Evolutionary conservation across 1,140 invertebrate species (phyloP).

Genomic region (Sipha flava): DNA sequence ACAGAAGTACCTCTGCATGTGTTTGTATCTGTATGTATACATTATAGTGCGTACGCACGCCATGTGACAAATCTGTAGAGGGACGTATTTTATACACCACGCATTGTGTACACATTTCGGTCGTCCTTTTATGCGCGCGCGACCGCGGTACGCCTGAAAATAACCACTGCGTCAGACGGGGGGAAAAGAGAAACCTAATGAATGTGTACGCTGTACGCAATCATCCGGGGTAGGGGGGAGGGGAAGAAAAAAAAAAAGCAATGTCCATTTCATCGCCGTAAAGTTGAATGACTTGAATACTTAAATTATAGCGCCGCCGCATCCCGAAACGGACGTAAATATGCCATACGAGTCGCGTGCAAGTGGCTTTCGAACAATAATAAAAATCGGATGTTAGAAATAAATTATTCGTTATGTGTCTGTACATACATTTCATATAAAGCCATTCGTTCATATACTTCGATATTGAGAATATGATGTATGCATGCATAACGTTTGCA

Average conservation of each 20-base stretch:
- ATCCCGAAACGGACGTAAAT: neutral
- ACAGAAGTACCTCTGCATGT: neutral
- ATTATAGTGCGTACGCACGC: too few species aligned
- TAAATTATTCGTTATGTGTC: neutral
- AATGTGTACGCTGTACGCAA: too few species aligned
- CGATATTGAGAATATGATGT: too few species aligned
- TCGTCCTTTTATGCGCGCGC: too few species aligned
- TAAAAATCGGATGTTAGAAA: neutral
- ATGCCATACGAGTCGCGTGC: neutral
- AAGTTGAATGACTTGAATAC: neutral
- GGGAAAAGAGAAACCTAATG: conserved; percentile 1
- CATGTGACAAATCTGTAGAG: neutral
- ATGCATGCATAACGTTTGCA: too few species aligned
- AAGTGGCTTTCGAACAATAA: neutral
- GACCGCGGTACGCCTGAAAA: too few species aligned
- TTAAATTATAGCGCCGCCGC: neutral
- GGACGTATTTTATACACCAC: neutral
- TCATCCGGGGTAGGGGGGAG: too few species aligned
- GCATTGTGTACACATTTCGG: too few species aligned
- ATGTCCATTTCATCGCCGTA: neutral
- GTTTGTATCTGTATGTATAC: neutral
- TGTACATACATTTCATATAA: neutral
- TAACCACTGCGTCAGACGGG: too few species aligned
- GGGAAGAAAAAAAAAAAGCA: neutral
- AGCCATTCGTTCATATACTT: neutral